Percentiles rank a stretch among this genome's conserved stretches.
Conservation (phyloP, 2,888 invertebrate species). For the Allolobophora icterica region DNA sequence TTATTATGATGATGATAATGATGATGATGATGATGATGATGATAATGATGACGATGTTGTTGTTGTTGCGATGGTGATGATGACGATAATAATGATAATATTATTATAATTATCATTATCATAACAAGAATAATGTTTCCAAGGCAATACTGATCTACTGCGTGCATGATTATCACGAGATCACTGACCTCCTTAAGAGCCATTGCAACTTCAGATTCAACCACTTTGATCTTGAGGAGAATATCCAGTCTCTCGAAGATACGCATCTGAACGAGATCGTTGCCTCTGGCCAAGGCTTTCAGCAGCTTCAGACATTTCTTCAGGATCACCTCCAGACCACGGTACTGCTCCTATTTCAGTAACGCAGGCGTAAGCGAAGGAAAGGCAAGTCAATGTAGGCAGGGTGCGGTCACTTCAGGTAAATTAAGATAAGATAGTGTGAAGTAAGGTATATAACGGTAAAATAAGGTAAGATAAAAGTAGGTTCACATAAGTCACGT, state of each 20-base stretch:
- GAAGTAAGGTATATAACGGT: not conserved
- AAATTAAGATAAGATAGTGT: not conserved
- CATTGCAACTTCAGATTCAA: constrained; percentile 61
- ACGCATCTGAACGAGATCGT: constrained; percentile 61
- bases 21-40: not conserved
- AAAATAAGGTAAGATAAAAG: not conserved
- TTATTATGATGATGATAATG: not conserved
- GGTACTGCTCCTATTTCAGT: constrained; percentile 59
- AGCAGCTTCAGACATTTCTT: constrained; percentile 61
- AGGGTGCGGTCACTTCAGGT: not conserved
- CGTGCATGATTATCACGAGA: no score
- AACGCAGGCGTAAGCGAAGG: not conserved
- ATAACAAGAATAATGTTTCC: not conserved
- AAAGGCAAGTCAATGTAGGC: not conserved
- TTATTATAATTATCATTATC: no score
- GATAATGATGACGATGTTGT: not conserved
- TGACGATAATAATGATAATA: not conserved
- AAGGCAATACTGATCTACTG: not conserved
- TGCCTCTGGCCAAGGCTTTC: constrained; percentile 59
- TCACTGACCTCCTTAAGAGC: constrained; percentile 60
- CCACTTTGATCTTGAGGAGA: constrained; percentile 60
- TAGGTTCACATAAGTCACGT: not conserved
- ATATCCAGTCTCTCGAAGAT: constrained; percentile 62
- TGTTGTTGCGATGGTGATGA: no score
- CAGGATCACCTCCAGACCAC: constrained; percentile 61